Evolutionary conservation across 2,888 invertebrate genomes (phyloP), one percentile per base, ranked within the genome.

Genomic region (Molanna angustata): DNA sequence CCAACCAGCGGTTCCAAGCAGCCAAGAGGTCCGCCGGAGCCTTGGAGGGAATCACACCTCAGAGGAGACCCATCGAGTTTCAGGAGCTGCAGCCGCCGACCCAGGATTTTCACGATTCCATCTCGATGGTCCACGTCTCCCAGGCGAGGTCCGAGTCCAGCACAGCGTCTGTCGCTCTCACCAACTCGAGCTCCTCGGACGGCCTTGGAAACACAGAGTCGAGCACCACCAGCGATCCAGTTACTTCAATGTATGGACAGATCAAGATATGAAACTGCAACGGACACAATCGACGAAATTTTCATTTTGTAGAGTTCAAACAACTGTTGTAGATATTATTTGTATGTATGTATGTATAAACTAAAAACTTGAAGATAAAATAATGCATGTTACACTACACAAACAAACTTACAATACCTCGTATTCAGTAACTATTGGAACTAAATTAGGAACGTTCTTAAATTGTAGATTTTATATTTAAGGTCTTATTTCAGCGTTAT

Each of bases 21-120:
- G n/a, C n/a, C n/a, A n/a, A n/a, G 33, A 13, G 39, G 27, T 69
- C 66, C 70, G 68, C 68, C 68, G 64, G 31, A 31, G 33, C 13
- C 43, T 3, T 21, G 32, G n/a, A n/a, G 35, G 43, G 63, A 61
- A 46, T 62, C 14, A 49, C 48, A 7, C 40, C 40, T 27, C 17
- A 31, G 16, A 41, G 32, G 40, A 40, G 41, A 41, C 41, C 48
- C n/a, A 13, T 39, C 4, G 48, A 37, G 13, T 39, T 48, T 27
- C 48, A 48, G 18, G 32, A 22, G n/a, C 31, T 49, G 43, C 18
- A 33, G 16, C 45, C 31, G 9, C 18, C 41, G 11, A 21, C n/a
- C 31, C 21, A 17, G n/a, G 31, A 31, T 16, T 22, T 27, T 43
- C 43, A 31, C 4, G 43, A 43, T 17, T 31, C 43, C 7, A 14